These are phyloP conservation scores for Temnothorax nylanderi DNA, from an alignment of 1,140 invertebrate species.

Conservation along the genomic window DNA sequence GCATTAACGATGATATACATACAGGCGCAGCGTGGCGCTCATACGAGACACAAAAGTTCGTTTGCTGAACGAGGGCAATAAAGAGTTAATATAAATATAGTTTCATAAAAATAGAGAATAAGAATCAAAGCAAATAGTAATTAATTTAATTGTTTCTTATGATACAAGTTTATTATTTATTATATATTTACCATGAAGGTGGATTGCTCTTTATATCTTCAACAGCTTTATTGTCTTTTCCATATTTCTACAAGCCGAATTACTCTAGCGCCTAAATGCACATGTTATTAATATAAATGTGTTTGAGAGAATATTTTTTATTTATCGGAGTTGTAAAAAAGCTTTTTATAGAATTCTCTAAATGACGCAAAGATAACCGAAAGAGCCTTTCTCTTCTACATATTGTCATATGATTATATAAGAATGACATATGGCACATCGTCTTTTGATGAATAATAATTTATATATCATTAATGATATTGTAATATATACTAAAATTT, in stretches of 20 bases:
- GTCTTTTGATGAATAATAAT: neutral
- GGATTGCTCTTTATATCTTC: slow-evolving; percentile 81
- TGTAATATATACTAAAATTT: neutral
- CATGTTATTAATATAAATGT: neutral
- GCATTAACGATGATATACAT: too few species aligned
- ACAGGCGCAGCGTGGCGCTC: too few species aligned
- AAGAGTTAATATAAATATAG: neutral
- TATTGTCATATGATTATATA: neutral
- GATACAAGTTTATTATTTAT: neutral
- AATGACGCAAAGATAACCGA: neutral
- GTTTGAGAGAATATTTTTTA: too few species aligned
- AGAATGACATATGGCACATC: neutral
- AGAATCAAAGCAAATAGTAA: neutral
- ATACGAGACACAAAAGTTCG: too few species aligned
- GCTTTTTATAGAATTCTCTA: neutral
- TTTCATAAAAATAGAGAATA: neutral
- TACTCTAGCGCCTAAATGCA: slow-evolving; percentile 84
- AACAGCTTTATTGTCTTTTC: slow-evolving; percentile 83
- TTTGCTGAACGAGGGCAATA: too few species aligned
- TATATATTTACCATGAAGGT: slow-evolving; percentile 43
- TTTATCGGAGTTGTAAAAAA: neutral
- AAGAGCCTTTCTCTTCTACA: neutral
- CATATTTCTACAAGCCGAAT: slow-evolving; percentile 88
- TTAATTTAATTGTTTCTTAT: neutral
- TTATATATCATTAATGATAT: neutral